Evolutionary conservation across 1,140 invertebrate genomes (phyloP).

Genomic region (Drosophila suzukii): DNA sequence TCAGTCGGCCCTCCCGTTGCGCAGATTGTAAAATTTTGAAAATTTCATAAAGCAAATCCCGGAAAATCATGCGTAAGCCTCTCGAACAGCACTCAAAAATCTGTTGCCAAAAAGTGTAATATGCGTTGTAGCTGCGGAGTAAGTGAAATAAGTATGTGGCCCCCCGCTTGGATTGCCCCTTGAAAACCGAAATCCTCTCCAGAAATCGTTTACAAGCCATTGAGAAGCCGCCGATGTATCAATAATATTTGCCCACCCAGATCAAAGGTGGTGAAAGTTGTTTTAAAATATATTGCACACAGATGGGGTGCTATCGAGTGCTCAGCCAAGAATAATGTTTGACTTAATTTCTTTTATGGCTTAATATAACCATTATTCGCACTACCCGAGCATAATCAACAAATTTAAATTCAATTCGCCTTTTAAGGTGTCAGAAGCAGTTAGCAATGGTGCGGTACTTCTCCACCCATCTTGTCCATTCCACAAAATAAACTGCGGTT

Average conservation of each 20-base stretch:
- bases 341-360: slow-evolving; percentile 82
- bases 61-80: slow-evolving; percentile 70
- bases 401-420: slow-evolving; percentile 82
- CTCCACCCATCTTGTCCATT: slow-evolving; percentile 7
- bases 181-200: slow-evolving; percentile 21
- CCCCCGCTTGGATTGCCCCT: slow-evolving; percentile 38
- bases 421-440: slow-evolving; percentile 63
- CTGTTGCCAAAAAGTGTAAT: slow-evolving; percentile 70
- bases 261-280: slow-evolving; percentile 76
- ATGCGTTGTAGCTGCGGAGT: slow-evolving; percentile 58
- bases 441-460: slow-evolving; percentile 10
- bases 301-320: slow-evolving; percentile 6
- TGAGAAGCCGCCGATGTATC: slow-evolving; percentile 79
- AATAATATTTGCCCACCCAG: slow-evolving; percentile 73
- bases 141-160: slow-evolving; percentile 40
- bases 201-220: slow-evolving; percentile 74
- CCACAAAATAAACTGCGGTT: slow-evolving; percentile 12
- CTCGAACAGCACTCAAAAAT: slow-evolving; percentile 69
- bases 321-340: slow-evolving; percentile 69
- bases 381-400: slow-evolving; percentile 73
- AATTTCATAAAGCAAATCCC: slow-evolving; percentile 61
- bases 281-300: slow-evolving; percentile 38
- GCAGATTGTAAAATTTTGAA: slow-evolving; percentile 69
- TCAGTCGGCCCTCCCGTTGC: slow-evolving; percentile 56
- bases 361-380: slow-evolving; percentile 80